Evolutionary conservation across 2,888 invertebrate genomes (phyloP).

Genomic region (Cantharis rufa): DNA sequence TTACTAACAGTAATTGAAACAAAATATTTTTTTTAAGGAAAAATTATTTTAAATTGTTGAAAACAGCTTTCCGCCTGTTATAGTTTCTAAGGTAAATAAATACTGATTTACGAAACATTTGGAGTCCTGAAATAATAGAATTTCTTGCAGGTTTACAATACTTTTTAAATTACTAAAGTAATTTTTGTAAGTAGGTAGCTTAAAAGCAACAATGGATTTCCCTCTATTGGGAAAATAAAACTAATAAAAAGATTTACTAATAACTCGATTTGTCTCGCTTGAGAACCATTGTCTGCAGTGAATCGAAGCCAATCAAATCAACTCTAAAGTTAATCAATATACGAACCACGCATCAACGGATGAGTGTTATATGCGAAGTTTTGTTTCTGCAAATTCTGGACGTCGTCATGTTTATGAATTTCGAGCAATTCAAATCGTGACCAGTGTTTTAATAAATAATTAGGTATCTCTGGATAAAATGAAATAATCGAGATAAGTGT

Average conservation of each 20-base stretch:
- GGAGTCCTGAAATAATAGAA: background rate
- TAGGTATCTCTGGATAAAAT: background rate
- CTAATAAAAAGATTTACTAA: constrained; percentile 1
- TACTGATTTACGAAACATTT: background rate
- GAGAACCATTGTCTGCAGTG: constrained; percentile 5
- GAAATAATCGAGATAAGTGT: background rate
- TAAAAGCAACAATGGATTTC: background rate
- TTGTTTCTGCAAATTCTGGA: background rate
- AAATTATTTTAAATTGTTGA: background rate
- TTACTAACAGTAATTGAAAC: background rate
- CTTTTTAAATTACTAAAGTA: background rate
- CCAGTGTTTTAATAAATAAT: background rate
- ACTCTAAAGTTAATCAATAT: constrained; percentile 9
- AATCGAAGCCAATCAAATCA: constrained; percentile 11
- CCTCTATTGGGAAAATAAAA: background rate
- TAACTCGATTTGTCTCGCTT: background rate
- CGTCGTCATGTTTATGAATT: background rate
- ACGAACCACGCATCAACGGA: background rate
- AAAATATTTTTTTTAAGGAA: background rate
- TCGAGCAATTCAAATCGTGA: background rate
- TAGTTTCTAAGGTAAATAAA: background rate
- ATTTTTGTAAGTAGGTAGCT: background rate
- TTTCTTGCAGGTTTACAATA: background rate
- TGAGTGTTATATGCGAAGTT: background rate
- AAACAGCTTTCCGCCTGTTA: background rate